A percentile compares a stretch with the other conserved stretches of the same genome.
phyloP scores from a whole-genome alignment of 2,888 invertebrate species.

The Syritta pipiens region DNA sequence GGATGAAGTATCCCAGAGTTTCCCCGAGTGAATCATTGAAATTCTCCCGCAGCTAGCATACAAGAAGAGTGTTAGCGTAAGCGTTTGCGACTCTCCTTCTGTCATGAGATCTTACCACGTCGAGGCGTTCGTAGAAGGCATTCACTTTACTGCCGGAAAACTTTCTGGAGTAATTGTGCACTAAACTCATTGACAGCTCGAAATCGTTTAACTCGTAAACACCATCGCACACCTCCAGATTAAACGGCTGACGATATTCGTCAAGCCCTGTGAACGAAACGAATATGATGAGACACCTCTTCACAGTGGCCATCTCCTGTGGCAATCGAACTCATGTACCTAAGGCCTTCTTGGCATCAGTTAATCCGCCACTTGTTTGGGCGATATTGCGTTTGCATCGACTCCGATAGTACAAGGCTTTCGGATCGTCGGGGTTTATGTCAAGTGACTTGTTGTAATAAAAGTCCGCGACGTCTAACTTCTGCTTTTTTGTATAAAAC shows the following conservation, averaged over 20 bases:
- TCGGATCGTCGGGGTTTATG: slow-evolving; percentile 72
- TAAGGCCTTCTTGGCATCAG: slow-evolving; percentile 73
- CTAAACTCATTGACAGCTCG: slow-evolving; percentile 72
- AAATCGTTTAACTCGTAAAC: slow-evolving; percentile 76
- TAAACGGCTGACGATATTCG: slow-evolving; percentile 72
- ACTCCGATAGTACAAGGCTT: slow-evolving; percentile 74
- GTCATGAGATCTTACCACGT: too few species aligned
- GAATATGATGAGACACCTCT: not conserved
- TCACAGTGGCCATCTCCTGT: too few species aligned
- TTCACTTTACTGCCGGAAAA: slow-evolving; percentile 74
- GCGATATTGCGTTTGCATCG: slow-evolving; percentile 75
- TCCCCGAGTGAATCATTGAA: too few species aligned
- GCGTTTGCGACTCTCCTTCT: too few species aligned
- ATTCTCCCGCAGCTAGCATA: too few species aligned
- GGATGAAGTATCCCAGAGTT: slow-evolving; percentile 38
- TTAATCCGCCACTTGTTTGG: slow-evolving; percentile 72
- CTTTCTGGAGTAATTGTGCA: slow-evolving; percentile 72
- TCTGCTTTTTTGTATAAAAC: slow-evolving; percentile 75
- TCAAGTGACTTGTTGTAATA: slow-evolving; percentile 75
- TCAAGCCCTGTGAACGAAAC: slow-evolving; percentile 55
- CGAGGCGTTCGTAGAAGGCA: slow-evolving; percentile 72
- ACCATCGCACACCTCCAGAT: slow-evolving; percentile 76
- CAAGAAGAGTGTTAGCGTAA: too few species aligned
- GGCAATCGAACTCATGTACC: slow-evolving; percentile 73
- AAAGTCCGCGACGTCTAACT: slow-evolving; percentile 74